Evolutionary conservation across 2,888 invertebrate species (phyloP).

Genomic region (Perizoma flavofasciatum): DNA sequence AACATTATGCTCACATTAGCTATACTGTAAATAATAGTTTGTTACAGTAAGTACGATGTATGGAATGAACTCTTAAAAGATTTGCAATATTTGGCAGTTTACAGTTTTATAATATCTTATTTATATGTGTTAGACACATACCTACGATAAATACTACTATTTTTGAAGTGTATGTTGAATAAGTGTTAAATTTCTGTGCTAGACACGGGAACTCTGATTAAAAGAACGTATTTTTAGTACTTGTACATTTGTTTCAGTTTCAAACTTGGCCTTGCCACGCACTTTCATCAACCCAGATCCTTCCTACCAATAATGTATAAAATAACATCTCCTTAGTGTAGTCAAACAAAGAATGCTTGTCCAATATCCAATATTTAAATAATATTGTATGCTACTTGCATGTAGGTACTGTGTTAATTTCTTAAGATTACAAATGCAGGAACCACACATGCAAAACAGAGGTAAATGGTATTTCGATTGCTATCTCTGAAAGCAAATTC

Average conservation of each 20-base stretch:
- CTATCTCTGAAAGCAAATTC: conserved; percentile 31
- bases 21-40: conserved; percentile 13
- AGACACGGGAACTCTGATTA: conserved; percentile 40
- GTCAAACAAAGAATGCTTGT: too few species aligned
- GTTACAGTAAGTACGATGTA: conserved; percentile 13
- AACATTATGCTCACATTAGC: conserved; percentile 31
- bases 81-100: conserved; percentile 29
- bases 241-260: conserved; percentile 1
- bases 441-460: conserved; percentile 18
- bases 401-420: background rate
- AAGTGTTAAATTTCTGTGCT: conserved; percentile 34
- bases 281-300: too few species aligned
- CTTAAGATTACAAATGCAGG: background rate
- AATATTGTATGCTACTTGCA: too few species aligned
- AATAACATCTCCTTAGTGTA: too few species aligned
- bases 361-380: too few species aligned
- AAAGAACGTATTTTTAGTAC: conserved; percentile 27
- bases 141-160: conserved; percentile 29
- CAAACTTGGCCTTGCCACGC: too few species aligned
- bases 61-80: background rate
- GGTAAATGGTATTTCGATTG: conserved; percentile 25
- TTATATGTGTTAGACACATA: conserved; percentile 58
- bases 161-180: conserved; percentile 23
- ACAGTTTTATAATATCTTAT: conserved; percentile 29
- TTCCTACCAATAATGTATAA: too few species aligned